These are phyloP conservation scores for Embidobia sp. DNA, from an alignment of 2,888 invertebrate genomes.

Conservation along the genomic window DNA sequence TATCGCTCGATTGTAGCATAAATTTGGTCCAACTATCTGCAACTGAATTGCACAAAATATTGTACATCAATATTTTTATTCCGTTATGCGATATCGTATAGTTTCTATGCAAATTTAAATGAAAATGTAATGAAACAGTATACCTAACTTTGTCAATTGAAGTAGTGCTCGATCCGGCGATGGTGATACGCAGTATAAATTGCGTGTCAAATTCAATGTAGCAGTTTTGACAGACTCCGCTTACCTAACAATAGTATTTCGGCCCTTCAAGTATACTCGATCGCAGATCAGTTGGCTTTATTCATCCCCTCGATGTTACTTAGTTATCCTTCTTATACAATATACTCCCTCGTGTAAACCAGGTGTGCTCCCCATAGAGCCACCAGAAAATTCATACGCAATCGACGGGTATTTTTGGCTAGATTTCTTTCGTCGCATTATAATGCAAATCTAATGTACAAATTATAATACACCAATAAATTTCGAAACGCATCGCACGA, in stretches of 20 bases:
- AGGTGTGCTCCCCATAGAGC: slow-evolving; percentile 60
- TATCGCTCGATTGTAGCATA: no score
- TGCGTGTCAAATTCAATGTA: slow-evolving; percentile 77
- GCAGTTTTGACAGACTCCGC: slow-evolving; percentile 78
- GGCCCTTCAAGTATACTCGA: slow-evolving; percentile 70
- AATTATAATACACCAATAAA: no score
- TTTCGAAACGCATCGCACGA: no score
- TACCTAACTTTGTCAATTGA: slow-evolving; percentile 42
- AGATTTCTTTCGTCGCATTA: slow-evolving; percentile 39
- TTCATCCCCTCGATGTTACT: slow-evolving; percentile 72
- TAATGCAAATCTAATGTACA: slow-evolving; percentile 58
- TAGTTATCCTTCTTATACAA: slow-evolving; percentile 65
- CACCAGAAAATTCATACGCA: slow-evolving; percentile 57
- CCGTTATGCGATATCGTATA: slow-evolving; percentile 9
- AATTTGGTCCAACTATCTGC: no score
- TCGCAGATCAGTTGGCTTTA: slow-evolving; percentile 75
- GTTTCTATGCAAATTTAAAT: slow-evolving; percentile 40
- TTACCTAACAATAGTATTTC: slow-evolving; percentile 68
- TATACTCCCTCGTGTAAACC: slow-evolving; percentile 63
- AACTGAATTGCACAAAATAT: slow-evolving; percentile 8
- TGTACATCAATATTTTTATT: slow-evolving; percentile 33
- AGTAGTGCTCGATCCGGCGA: slow-evolving; percentile 7
- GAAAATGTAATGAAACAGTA: slow-evolving; percentile 44
- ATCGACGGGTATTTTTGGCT: slow-evolving; percentile 51
- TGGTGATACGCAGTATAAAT: slow-evolving; percentile 62